Base-by-base conservation (phyloP, 1,140 invertebrate species). In the Conus ventricosus region DNA sequence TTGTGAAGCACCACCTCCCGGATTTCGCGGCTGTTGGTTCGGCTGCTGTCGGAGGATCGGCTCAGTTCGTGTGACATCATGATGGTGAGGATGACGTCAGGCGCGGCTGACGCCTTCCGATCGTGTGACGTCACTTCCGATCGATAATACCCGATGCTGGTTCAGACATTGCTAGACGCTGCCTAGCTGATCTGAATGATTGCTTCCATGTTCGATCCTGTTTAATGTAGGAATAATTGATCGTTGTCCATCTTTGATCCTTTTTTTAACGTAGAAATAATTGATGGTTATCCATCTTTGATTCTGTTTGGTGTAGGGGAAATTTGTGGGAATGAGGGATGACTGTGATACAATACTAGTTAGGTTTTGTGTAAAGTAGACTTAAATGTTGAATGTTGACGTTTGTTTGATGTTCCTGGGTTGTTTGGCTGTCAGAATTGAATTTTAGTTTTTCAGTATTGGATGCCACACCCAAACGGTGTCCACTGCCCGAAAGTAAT, bases 1-100 rank as follows among this genome's bases (percentile, higher is more conserved):
- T 90, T 90, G 60, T 90, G 84, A n/a, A 90, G 39, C 75, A 90
- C 76, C 63, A 90, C 89, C 82, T 90, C 89, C 83, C 88, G 60
- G 5, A 90, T 71, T 10, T 90, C 89, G 15, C 85, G 88, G 25
- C 89, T 90, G 87, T 87, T 84, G n/a, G 86, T 87, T 8, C 89
- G 83, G 57, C 89, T 88, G 54, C 89, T 89, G 57, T 90, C 89
- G 17, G 89, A 88, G 17, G 89, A 90, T 5, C 89, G 87, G 27
- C 87, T 86, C 75, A 90, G 78, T 5, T 90, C 87, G n/a, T 76
- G 84, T 85, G 60, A 53, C 63, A 88, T 88, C 71, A 54, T 87
- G 25, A 55, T 20, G 51, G 11, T 71, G 27, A 57, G 17, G 25
- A 76, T n/a, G 71, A 76, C 71, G 71, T 23, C 71, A 25, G 23